Evolutionary conservation across 2,797 vertebrate species (phyloP), one percentile per base, ranked within the genome.

Genomic region (Menidia menidia): DNA sequence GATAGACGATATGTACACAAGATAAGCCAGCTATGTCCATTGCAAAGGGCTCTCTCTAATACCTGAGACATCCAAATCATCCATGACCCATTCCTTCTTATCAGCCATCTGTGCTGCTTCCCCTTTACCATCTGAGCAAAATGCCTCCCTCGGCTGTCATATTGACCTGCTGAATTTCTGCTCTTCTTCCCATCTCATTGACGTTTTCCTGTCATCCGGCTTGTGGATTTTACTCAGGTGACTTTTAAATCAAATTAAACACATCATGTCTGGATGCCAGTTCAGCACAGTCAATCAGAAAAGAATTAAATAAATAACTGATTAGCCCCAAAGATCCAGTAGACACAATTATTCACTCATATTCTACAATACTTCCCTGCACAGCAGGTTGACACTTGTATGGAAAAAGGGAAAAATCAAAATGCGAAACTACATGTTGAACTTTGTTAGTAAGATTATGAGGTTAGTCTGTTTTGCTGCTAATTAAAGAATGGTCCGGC

Each of bases 61-160:
- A 73, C 56, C 53, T 10, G 51, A 61, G 64, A 71, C 75, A 62
- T 52, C 44, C 11, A 30, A 75, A 31, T 68, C 35, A 67, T 71
- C 50, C 45, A 31, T 72, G 51, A 67, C 51, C 67, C 63, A 12
- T 56, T 64, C 32, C 2, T 48, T 62, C n/a, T 18, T 32, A 44
- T 1, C 14, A 12, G 7, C 39, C 30, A 57, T 71, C 51, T 62
- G 43, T 39, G 12, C 45, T 31, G 39, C 50, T 59, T 63, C 6
- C 41, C 54, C 33, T 66, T 60, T 33, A 18, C 53, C 15, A n/a
- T 53, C 25, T 18, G 15, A 57, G 10, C 5, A 68, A 60, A 50
- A 31, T 4, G 2, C 30, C 48, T 33, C 25, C 25, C 8, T 61
- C 33, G 12, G 60, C 9, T 47, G 3, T 55, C 15, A 68, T 48